Base-by-base conservation (phyloP, 2,113 vertebrate genomes). In the Sporophila hypoxantha region DNA sequence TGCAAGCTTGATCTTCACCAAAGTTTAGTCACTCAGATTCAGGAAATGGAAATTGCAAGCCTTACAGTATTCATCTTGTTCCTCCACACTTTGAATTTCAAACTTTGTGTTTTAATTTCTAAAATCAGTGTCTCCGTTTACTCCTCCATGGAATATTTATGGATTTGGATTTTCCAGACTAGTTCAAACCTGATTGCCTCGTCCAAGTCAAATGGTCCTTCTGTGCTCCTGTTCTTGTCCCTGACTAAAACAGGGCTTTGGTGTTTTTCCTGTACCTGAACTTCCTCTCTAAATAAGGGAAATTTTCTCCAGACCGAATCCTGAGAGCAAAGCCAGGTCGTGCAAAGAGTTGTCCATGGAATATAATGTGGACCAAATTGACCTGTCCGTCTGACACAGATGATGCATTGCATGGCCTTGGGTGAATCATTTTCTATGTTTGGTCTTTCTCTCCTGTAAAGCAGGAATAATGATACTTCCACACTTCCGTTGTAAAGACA, bases 101-200 rank as follows among this genome's bases (percentile, higher is more conserved):
- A 42, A 57, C 1, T 46, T 67, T 11, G 1, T 60, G 29, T 30
- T 84, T 76, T 65, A 19, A 39, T 30, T 11, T 84, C 36, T 56
- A 9, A 62, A 59, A 8, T 30, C 22, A 34, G 14, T 19, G 7
- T 37, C 3, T 47, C 14, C 30, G 17, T 49, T 78, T 75, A 30
- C 6, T 81, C 5, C 30, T 9, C 0, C 0, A 1, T 14, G 6
- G 4, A 14, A 26, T 17, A 2, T 39, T n/a, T 10, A 29, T 2
- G 2, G 9, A 5, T 85, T 46, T 79, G 13, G 7, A 22, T 57
- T 85, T 82, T 81, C 34, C 49, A 11, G 34, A 29, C 7, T 25
- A 5, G 6, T 42, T 37, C 6, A 29, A 61, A 65, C 2, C 6
- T 47, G 7, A 36, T 2, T 36, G 3, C 0, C 0, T 5, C 14